Conservation (phyloP, 2,113 vertebrate genomes). For the Blennius ocellaris region DNA sequence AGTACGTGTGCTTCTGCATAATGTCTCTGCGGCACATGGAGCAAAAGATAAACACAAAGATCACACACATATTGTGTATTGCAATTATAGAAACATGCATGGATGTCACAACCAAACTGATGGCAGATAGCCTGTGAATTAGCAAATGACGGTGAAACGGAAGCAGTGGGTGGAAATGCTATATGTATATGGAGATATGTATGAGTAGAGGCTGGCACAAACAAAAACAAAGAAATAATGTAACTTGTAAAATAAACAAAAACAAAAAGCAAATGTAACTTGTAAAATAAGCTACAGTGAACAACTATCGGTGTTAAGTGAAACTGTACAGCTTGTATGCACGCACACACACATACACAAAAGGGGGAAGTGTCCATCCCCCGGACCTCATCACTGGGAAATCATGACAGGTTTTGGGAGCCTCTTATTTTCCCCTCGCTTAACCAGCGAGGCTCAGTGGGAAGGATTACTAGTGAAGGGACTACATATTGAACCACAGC, state of each 20-base stretch:
- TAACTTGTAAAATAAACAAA: too few relatives aligned
- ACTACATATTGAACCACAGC: conserved; percentile 62
- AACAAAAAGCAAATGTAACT: too few relatives aligned
- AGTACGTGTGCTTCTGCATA: conserved; percentile 1
- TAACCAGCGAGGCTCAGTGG: conserved; percentile 40
- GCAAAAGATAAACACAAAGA: conserved; percentile 20
- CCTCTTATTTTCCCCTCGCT: conserved; percentile 22
- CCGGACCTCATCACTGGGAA: background rate
- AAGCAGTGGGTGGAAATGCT: conserved; percentile 9
- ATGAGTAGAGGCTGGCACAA: too few relatives aligned
- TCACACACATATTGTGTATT: conserved; percentile 3
- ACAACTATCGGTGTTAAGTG: too few relatives aligned
- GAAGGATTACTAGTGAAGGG: conserved; percentile 40
- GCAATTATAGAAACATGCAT: conserved; percentile 6
- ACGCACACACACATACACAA: background rate
- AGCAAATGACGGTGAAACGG: background rate
- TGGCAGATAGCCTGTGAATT: background rate
- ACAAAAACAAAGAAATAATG: too few relatives aligned
- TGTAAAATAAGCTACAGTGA: too few relatives aligned
- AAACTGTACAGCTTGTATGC: background rate
- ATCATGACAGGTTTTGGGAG: conserved; percentile 23
- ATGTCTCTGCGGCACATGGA: background rate
- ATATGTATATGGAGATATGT: too few relatives aligned
- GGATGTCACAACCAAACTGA: conserved; percentile 8
- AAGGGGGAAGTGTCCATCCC: too few relatives aligned